phyloP scores from a whole-genome alignment of 2,113 vertebrate species.

The Dolichotis patagonum region DNA sequence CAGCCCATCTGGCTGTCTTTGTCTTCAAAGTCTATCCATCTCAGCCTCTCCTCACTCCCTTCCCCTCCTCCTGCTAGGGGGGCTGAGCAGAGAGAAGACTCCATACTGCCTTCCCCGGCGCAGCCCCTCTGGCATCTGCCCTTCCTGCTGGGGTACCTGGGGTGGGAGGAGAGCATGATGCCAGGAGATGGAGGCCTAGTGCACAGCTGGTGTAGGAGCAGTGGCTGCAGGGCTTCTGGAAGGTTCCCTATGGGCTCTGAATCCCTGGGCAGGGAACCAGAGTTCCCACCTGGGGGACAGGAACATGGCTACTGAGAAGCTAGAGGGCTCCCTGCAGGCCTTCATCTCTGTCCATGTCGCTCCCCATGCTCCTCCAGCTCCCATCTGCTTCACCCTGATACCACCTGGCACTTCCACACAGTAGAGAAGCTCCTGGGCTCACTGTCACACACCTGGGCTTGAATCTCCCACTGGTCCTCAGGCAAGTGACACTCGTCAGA shows the following conservation, averaged over 20 bases:
- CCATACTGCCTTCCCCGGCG: fast-evolving
- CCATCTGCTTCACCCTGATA: too few relatives aligned
- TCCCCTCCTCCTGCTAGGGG: not conserved
- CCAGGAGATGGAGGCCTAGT: not conserved
- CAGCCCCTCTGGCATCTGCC: not conserved
- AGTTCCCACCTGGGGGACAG: not conserved
- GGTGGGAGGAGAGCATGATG: not conserved
- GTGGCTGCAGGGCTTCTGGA: not conserved
- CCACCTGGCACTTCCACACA: fast-evolving
- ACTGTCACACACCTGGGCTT: not conserved
- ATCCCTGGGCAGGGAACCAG: not conserved
- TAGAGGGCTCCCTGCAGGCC: not conserved
- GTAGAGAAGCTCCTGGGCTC: not conserved
- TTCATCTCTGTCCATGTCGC: not conserved
- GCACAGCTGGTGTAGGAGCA: fast-evolving
- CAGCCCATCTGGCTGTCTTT: not conserved
- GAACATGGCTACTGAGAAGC: not conserved
- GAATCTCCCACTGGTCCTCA: not conserved
- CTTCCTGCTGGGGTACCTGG: not conserved
- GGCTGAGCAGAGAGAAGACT: not conserved
- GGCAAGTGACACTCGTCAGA: not conserved
- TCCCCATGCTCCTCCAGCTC: not conserved
- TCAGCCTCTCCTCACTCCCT: not conserved
- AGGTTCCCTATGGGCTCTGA: not conserved
- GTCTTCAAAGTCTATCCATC: not conserved